phyloP scores from a whole-genome alignment of 2,797 vertebrate species.

The Chromis chromis region DNA sequence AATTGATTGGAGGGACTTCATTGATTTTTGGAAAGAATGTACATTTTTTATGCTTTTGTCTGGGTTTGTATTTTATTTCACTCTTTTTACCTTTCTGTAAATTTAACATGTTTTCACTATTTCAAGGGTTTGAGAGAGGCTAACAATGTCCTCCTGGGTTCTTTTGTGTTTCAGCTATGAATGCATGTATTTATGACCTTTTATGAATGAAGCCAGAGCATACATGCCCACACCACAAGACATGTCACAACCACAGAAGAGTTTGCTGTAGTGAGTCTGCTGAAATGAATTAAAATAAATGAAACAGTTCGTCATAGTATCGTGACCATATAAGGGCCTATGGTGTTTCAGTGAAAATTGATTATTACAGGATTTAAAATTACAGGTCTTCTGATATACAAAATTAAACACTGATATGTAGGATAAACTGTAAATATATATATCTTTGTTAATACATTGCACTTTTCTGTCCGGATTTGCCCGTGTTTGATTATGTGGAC shows the following conservation, averaged over 20 bases:
- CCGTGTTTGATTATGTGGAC: conserved; percentile 33
- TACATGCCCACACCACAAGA: conserved; percentile 51
- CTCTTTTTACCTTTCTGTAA: conserved; percentile 69
- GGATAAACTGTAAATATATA: conserved; percentile 45
- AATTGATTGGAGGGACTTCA: conserved; percentile 29
- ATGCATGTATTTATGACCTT: conserved; percentile 75
- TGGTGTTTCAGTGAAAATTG: conserved; percentile 15
- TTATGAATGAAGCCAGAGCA: conserved; percentile 62
- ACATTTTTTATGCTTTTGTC: conserved; percentile 83
- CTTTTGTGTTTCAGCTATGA: conserved; percentile 64
- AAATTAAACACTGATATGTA: conserved; percentile 32
- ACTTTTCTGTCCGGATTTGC: conserved; percentile 53
- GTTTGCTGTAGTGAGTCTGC: conserved; percentile 4
- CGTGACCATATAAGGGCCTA: background rate
- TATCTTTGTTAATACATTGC: conserved; percentile 54
- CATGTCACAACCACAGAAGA: conserved; percentile 27
- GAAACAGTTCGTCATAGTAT: conserved; percentile 13
- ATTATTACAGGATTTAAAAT: conserved; percentile 41
- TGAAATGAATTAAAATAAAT: conserved; percentile 14
- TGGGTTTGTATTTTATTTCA: conserved; percentile 63
- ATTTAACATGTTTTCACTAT: conserved; percentile 59
- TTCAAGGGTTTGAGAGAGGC: conserved; percentile 53
- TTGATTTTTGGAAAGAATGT: conserved; percentile 83
- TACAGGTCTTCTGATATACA: conserved; percentile 20
- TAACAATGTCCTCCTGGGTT: conserved; percentile 42